Conservation (phyloP, 2,888 invertebrate species). For the Auanema sp. region DNA sequence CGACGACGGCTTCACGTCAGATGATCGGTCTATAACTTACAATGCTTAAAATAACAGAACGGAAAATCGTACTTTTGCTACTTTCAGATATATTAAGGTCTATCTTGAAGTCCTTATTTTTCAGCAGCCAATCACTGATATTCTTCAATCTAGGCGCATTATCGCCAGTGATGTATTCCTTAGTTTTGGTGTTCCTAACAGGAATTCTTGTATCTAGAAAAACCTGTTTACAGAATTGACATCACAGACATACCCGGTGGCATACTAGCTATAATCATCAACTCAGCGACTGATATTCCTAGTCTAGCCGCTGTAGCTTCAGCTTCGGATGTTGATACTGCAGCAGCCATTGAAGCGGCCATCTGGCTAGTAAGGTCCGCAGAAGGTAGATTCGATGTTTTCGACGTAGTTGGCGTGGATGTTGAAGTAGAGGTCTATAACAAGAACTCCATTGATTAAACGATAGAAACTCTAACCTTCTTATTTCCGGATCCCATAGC, state of each 20-base stretch:
- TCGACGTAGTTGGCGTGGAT: constrained; percentile 10
- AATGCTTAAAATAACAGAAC: too few species aligned
- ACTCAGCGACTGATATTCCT: constrained; percentile 24
- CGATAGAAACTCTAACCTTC: constrained; percentile 6
- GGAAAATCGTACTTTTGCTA: too few species aligned
- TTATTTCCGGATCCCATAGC: constrained; percentile 10
- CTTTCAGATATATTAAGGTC: constrained; percentile 8
- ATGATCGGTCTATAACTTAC: too few species aligned
- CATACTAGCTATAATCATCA: constrained; percentile 26
- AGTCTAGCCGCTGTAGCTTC: constrained; percentile 11
- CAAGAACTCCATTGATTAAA: constrained; percentile 2
- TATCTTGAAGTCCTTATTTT: constrained; percentile 18
- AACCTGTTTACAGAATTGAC: not conserved
- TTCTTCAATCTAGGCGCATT: constrained; percentile 21
- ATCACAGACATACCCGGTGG: constrained; percentile 19
- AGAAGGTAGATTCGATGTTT: constrained; percentile 13
- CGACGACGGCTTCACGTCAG: too few species aligned
- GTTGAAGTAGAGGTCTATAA: constrained; percentile 7
- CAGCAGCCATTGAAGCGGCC: constrained; percentile 11
- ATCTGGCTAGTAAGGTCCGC: constrained; percentile 1
- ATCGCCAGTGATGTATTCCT: constrained; percentile 15
- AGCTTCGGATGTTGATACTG: constrained; percentile 6
- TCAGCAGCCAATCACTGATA: constrained; percentile 16
- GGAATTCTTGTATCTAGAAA: constrained; percentile 20
- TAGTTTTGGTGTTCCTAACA: constrained; percentile 19